A percentile compares a stretch with the other conserved stretches of the same genome.
These are phyloP conservation scores for Bagarius yarrelli DNA, from an alignment of 2,113 vertebrate species.

Conservation along the genomic window DNA sequence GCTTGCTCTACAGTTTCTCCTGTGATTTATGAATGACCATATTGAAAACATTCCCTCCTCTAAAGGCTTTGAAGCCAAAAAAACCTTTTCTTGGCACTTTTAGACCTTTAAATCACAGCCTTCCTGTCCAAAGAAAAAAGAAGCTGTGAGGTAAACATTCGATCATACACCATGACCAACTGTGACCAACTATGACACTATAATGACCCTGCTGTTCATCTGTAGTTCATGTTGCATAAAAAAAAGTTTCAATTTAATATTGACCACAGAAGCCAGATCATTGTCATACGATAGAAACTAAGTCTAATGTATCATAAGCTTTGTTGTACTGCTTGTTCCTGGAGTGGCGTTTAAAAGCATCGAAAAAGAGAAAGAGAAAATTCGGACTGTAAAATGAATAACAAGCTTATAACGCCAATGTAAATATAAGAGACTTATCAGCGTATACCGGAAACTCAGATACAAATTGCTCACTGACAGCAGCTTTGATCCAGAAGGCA, in stretches of 20 bases:
- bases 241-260: not conserved
- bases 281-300: not conserved
- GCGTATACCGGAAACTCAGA: conserved; percentile 11
- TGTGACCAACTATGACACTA: not conserved
- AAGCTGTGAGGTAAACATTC: not conserved
- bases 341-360: conserved; percentile 12
- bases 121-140: not conserved
- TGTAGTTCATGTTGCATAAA: not conserved
- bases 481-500: not conserved
- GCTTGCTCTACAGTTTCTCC: not conserved
- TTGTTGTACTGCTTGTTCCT: conserved; percentile 12
- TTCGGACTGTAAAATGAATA: not conserved
- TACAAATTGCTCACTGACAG: not conserved
- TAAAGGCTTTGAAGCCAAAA: not conserved
- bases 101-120: not conserved
- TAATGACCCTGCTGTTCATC: not conserved
- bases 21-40: not conserved
- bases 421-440: conserved; percentile 1
- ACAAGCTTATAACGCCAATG: not conserved
- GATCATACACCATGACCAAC: not conserved
- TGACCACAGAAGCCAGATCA: not conserved
- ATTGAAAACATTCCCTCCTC: not conserved
- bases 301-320: not conserved
- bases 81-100: not conserved
- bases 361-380: conserved; percentile 18